Base-by-base conservation (phyloP, 2,113 vertebrate species). In the Heterocephalus glaber region DNA sequence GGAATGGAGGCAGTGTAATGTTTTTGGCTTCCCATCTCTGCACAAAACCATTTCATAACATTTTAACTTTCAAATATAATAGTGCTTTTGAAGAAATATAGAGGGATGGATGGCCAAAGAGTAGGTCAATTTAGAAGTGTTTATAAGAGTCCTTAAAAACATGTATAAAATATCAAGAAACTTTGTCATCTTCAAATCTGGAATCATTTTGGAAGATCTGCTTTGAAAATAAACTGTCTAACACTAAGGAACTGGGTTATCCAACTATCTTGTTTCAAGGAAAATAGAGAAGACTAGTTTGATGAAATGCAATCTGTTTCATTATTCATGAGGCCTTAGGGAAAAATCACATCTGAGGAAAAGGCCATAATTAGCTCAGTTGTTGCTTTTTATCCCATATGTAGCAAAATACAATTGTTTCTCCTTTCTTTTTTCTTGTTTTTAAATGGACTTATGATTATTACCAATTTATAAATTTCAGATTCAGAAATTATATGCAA, bases 151-250 rank as follows among this genome's bases (percentile, higher is more conserved):
- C 85, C 79, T 97, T 94, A 96, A 96, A 97, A 97, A 97, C 97
- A 97, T 92, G 88, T 97, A 97, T 98, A 97, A 97, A 97, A 97
- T 98, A 98, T 98, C 97, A 97, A 98, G 97, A 97, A 97, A 96
- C 94, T 96, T 96, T 97, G 80, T 95, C 90, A 96, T 98, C 96
- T 98, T 98, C 97, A 98, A 98, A 98, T 98, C 98, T 99, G 98
- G 98, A 98, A 98, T 98, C 97, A 92, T 98, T 98, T 98, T 98
- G 96, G 74, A 97, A 98, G 97, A 98, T 98, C 98, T 97, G 90
- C 98, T 98, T 98, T 98, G 98, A 98, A 98, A 98, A 98, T 98
- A 98, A 98, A 98, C 97, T 98, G 98, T 98, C 97, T 98, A 98
- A 98, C 98, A 98, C 97, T 97, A 96, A 98, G 96, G 95, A 98